These are phyloP conservation scores for Pogonus chalceus DNA, from an alignment of 1,140 invertebrate species.

Conservation along the genomic window DNA sequence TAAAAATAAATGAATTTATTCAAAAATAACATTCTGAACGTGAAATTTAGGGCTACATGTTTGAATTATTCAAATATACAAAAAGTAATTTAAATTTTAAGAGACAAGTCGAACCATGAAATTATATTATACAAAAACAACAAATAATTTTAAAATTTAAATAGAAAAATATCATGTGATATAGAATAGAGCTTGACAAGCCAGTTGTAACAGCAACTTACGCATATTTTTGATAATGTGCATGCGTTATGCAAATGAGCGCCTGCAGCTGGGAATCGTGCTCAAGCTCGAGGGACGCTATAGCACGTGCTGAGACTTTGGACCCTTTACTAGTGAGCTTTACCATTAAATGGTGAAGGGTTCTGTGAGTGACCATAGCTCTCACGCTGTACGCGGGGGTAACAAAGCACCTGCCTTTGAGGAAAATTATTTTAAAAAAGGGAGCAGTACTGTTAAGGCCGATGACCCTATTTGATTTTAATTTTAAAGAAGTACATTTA, in stretches of 20 bases:
- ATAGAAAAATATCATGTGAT: background rate
- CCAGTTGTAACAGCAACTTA: too few species aligned
- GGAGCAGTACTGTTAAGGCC: too few species aligned
- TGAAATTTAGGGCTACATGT: background rate
- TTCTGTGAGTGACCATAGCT: background rate
- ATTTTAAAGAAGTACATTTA: too few species aligned
- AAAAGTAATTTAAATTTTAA: too few species aligned
- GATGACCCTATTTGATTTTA: too few species aligned
- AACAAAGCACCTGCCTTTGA: background rate
- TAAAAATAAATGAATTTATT: conserved; percentile 89
- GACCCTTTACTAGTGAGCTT: conserved; percentile 6
- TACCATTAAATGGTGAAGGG: background rate
- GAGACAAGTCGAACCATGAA: too few species aligned
- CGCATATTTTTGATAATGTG: background rate
- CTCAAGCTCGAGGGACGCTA: background rate
- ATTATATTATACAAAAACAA: too few species aligned
- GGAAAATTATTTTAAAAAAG: too few species aligned
- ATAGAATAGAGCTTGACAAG: too few species aligned
- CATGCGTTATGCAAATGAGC: conserved; percentile 15
- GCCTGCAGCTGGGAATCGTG: background rate
- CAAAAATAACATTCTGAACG: conserved; percentile 60
- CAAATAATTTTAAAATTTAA: background rate
- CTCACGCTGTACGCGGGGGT: too few species aligned
- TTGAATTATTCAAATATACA: too few species aligned
- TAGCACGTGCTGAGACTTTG: conserved; percentile 6